phyloP scores from a whole-genome alignment of 2,113 vertebrate genomes.

The Odontesthes bonariensis region DNA sequence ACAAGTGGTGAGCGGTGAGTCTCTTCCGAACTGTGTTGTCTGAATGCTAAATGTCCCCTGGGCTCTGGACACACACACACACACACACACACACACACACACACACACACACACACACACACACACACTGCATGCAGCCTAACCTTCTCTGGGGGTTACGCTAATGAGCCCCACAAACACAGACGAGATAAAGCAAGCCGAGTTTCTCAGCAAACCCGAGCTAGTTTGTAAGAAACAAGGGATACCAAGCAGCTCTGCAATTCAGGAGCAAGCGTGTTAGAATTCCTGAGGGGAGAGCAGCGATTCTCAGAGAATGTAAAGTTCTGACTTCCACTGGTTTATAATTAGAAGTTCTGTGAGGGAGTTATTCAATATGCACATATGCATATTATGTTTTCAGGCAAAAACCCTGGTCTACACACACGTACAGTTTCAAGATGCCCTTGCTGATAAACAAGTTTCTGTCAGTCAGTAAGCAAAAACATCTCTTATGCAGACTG shows the following conservation, averaged over 20 bases:
- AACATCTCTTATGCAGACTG: slow-evolving; percentile 18
- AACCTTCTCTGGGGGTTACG: slow-evolving; percentile 39
- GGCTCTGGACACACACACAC: slow-evolving; percentile 51
- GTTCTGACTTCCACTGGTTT: slow-evolving; percentile 20
- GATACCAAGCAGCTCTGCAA: slow-evolving; percentile 2
- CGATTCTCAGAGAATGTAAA: slow-evolving; percentile 27
- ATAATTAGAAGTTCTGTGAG: slow-evolving; percentile 43
- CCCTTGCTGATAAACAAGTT: slow-evolving; percentile 4
- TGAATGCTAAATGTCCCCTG: slow-evolving; percentile 65
- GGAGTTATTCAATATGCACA: slow-evolving; percentile 35
- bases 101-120: slow-evolving; percentile 63
- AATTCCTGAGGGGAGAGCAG: slow-evolving; percentile 27
- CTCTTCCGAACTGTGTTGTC: slow-evolving; percentile 22
- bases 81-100: slow-evolving; percentile 45
- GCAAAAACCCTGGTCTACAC: slow-evolving; percentile 9
- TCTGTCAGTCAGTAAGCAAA: slow-evolving; percentile 13
- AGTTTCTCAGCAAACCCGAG: slow-evolving; percentile 10
- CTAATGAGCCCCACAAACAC: slow-evolving; percentile 55
- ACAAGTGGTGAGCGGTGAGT: slow-evolving; percentile 27
- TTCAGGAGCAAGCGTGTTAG: slow-evolving; percentile 27
- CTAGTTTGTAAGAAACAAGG: slow-evolving; percentile 36
- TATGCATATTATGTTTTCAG: slow-evolving; percentile 14
- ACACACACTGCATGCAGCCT: slow-evolving; percentile 34
- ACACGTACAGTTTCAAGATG: neutral
- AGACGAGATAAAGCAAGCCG: slow-evolving; percentile 23